A percentile compares a stretch with the other conserved stretches of the same genome.
Evolutionary conservation across 2,888 invertebrate genomes (phyloP).

Genomic region (Microctonus aethiopoides): DNA sequence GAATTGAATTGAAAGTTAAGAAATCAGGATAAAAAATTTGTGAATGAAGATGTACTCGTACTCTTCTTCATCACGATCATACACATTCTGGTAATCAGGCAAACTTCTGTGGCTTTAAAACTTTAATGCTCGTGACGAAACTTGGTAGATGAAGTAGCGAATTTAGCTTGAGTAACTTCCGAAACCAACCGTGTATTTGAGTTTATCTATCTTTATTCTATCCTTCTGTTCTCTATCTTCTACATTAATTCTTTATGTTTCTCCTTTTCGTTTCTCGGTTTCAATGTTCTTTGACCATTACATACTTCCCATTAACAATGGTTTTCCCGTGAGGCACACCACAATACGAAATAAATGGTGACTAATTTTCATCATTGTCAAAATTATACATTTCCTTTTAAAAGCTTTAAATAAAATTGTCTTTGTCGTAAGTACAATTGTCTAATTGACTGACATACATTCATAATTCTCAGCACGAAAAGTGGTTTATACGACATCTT

Average conservation of each 20-base stretch:
- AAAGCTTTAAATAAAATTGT: slow-evolving; percentile 41
- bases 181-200: slow-evolving; percentile 16
- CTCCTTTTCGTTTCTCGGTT: slow-evolving; percentile 1
- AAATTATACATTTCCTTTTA: slow-evolving; percentile 31
- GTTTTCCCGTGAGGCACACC: background rate
- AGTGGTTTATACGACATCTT: background rate
- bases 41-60: slow-evolving; percentile 14
- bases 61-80: slow-evolving; percentile 51
- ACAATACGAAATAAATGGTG: slow-evolving; percentile 18
- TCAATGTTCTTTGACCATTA: slow-evolving; percentile 15
- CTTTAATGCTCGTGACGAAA: slow-evolving; percentile 54
- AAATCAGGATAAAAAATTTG: background rate
- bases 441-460: slow-evolving; percentile 41
- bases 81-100: slow-evolving; percentile 58
- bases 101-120: slow-evolving; percentile 59
- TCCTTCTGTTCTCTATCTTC: slow-evolving; percentile 20
- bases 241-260: background rate
- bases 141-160: slow-evolving; percentile 20
- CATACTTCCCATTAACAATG: background rate
- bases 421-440: slow-evolving; percentile 41
- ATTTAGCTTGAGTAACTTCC: slow-evolving; percentile 26
- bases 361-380: slow-evolving; percentile 32
- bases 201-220: slow-evolving; percentile 12
- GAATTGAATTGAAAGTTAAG: slow-evolving; percentile 6
- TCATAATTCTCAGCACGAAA: slow-evolving; percentile 40